Evolutionary conservation across 2,113 vertebrate genomes (phyloP).

Genomic region (Apodemus speciosus): DNA sequence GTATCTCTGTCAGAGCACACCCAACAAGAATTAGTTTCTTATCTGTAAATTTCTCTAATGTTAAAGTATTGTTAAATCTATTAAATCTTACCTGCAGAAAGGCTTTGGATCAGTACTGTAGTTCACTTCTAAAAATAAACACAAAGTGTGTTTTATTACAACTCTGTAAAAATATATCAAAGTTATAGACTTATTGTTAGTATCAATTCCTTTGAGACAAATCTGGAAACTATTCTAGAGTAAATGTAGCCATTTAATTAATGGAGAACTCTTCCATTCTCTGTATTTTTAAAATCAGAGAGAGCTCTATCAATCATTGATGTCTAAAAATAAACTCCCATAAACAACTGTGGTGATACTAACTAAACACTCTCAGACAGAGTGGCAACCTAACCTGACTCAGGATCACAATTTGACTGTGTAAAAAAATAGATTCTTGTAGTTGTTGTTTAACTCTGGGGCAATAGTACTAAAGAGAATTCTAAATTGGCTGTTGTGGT

Average conservation of each 20-base stretch:
- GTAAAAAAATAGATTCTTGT: neutral
- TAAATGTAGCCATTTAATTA: neutral
- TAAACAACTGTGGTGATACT: neutral
- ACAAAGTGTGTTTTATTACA: neutral
- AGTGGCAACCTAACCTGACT: neutral
- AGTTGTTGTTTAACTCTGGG: neutral
- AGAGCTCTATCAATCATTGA: neutral
- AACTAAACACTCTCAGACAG: neutral
- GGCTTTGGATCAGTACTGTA: neutral
- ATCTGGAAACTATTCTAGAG: neutral
- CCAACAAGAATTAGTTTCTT: neutral
- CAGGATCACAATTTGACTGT: neutral
- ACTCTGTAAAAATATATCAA: neutral
- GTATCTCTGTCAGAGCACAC: neutral
- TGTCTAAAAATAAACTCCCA: neutral
- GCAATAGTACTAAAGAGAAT: neutral
- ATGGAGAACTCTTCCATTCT: neutral
- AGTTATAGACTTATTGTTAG: neutral
- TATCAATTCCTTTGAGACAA: neutral
- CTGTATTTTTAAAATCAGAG: neutral
- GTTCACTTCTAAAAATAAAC: neutral
- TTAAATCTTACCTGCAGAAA: neutral
- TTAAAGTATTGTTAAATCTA: neutral
- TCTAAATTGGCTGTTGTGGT: neutral
- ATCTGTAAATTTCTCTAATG: neutral